These are phyloP conservation scores for Megaleporinus macrocephalus DNA, from an alignment of 2,113 vertebrate genomes.

Conservation along the genomic window DNA sequence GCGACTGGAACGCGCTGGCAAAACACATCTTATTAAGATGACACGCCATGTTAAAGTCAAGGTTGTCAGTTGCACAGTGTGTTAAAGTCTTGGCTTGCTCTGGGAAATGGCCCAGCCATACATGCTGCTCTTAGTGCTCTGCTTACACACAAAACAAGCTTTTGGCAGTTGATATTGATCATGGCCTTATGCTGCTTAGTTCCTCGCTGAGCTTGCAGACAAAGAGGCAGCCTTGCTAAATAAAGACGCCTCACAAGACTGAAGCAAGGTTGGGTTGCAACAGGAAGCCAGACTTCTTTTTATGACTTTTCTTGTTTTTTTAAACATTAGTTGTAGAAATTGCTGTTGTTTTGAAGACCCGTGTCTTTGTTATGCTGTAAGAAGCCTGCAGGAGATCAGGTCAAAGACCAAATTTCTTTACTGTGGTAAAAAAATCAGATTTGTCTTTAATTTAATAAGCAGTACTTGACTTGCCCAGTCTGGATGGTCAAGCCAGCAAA, in stretches of 20 bases:
- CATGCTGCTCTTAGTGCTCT: not conserved
- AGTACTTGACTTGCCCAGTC: not conserved
- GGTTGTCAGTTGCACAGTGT: slow-evolving; percentile 54
- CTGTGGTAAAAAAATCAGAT: no score
- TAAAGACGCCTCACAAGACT: slow-evolving; percentile 12
- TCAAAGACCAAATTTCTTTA: no score
- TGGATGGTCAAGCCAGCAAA: not conserved
- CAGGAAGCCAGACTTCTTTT: not conserved
- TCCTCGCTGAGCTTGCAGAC: slow-evolving; percentile 29
- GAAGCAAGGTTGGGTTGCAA: slow-evolving; percentile 1
- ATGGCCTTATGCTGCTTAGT: slow-evolving; percentile 39
- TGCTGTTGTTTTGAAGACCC: no score
- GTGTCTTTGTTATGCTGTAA: no score
- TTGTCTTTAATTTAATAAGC: no score
- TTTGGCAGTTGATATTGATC: slow-evolving; percentile 65
- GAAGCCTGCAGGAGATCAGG: no score
- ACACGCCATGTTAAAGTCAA: slow-evolving; percentile 52
- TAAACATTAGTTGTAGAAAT: not conserved
- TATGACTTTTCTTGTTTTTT: not conserved
- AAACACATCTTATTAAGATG: slow-evolving; percentile 53
- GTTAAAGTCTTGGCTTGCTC: slow-evolving; percentile 41
- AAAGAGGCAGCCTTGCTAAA: slow-evolving; percentile 38
- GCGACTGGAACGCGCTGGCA: slow-evolving; percentile 59
- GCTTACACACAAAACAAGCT: slow-evolving; percentile 49
- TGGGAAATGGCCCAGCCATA: slow-evolving; percentile 35